A percentile compares a stretch with the other conserved stretches of the same genome.
phyloP scores from a whole-genome alignment of 1,140 invertebrate species.

The Propsilocerus akamusi region DNA sequence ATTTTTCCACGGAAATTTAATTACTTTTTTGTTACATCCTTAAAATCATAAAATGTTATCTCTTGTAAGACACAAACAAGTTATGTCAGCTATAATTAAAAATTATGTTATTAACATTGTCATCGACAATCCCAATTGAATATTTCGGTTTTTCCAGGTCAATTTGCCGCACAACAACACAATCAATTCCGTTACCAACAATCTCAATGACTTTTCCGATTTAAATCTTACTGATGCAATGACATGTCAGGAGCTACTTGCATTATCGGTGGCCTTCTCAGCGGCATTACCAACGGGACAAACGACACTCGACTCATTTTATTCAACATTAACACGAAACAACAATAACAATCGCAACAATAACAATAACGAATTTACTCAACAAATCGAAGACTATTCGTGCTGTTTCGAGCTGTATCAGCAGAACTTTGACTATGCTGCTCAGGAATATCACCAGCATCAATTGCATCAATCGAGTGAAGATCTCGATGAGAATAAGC shows the following conservation, averaged over 20 bases:
- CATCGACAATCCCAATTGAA: neutral
- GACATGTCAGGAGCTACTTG: slow-evolving; percentile 82
- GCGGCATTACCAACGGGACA: slow-evolving; percentile 78
- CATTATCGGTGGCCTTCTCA: slow-evolving; percentile 73
- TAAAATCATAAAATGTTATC: no score
- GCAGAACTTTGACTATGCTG: slow-evolving; percentile 29
- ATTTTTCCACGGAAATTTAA: no score
- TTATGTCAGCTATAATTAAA: no score
- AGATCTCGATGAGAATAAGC: slow-evolving; percentile 25
- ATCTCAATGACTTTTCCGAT: slow-evolving; percentile 28
- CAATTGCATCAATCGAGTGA: slow-evolving; percentile 24
- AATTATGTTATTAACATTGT: neutral
- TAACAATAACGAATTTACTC: slow-evolving; percentile 7
- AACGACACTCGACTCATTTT: slow-evolving; percentile 60
- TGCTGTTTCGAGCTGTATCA: slow-evolving; percentile 52
- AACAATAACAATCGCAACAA: slow-evolving; percentile 11
- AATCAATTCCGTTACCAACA: slow-evolving; percentile 17
- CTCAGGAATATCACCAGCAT: slow-evolving; percentile 27
- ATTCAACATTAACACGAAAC: slow-evolving; percentile 53
- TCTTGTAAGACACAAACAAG: no score
- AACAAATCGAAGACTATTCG: slow-evolving; percentile 46
- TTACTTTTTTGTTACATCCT: no score
- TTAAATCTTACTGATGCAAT: slow-evolving; percentile 38
- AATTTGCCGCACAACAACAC: slow-evolving; percentile 21
- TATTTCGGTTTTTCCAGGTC: slow-evolving; percentile 11